phyloP scores from a whole-genome alignment of 2,888 invertebrate species.

The Mantis religiosa region DNA sequence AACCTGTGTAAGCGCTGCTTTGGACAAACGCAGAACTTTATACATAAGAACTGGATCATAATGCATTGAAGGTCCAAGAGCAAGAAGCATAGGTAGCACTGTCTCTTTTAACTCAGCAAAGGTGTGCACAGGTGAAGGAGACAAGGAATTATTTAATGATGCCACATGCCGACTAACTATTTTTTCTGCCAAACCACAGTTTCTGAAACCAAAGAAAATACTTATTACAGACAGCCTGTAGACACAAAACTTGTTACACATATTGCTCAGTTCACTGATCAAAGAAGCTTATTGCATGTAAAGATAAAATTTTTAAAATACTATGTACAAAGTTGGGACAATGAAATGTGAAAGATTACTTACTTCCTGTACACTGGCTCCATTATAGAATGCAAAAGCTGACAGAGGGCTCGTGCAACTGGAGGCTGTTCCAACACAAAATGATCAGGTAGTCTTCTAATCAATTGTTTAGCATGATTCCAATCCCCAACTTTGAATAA shows the following conservation, averaged over 20 bases:
- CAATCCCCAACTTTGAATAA: conserved; percentile 85
- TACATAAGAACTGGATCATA: conserved; percentile 85
- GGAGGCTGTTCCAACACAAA: conserved; percentile 73
- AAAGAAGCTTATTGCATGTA: too few relatives aligned
- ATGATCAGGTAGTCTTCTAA: conserved; percentile 77
- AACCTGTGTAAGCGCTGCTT: conserved; percentile 46
- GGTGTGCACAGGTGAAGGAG: conserved; percentile 63
- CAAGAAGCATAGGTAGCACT: conserved; percentile 79
- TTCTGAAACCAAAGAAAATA: conserved; percentile 49
- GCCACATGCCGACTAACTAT: conserved; percentile 57
- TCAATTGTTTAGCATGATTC: conserved; percentile 76
- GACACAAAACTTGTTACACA: too few relatives aligned
- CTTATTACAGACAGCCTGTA: not conserved
- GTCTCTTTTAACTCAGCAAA: conserved; percentile 69
- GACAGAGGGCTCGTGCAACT: conserved; percentile 72
- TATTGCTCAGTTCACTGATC: too few relatives aligned
- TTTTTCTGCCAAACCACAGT: conserved; percentile 69
- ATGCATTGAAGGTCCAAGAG: conserved; percentile 83
- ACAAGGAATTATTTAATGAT: conserved; percentile 52
- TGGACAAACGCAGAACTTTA: conserved; percentile 63
- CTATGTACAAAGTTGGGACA: too few relatives aligned
- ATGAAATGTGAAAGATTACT: conserved; percentile 37
- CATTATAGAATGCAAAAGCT: conserved; percentile 75
- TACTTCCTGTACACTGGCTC: conserved; percentile 82
- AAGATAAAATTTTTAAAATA: too few relatives aligned